Conservation (phyloP, 1,140 invertebrate genomes). For the Brachionus rotundiformis region DNA sequence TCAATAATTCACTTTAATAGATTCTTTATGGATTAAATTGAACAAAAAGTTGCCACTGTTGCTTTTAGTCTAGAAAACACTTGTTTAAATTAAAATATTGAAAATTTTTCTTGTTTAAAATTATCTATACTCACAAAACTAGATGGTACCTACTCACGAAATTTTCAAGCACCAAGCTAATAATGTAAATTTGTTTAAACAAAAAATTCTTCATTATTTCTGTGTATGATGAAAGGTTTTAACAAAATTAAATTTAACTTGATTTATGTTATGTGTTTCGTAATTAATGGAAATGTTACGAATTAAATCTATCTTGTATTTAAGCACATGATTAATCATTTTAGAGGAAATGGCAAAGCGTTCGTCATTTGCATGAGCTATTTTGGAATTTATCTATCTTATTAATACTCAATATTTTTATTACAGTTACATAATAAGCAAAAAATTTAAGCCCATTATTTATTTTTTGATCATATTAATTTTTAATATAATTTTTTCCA, state of each 20-base stretch:
- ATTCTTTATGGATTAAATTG: neutral
- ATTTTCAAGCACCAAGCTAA: neutral
- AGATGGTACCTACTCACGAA: neutral
- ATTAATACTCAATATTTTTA: neutral
- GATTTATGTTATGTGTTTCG: conserved; percentile 36
- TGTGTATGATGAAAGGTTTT: conserved; percentile 13
- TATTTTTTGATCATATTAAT: conserved; percentile 1
- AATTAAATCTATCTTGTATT: neutral
- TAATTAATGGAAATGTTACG: conserved; percentile 30
- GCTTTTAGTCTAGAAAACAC: neutral
- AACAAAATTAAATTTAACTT: conserved; percentile 36
- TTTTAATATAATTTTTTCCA: neutral
- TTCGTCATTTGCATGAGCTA: neutral
- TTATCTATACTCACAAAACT: neutral
- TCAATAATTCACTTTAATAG: neutral
- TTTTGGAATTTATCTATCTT: neutral
- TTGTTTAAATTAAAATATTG: neutral
- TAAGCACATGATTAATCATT: conserved; percentile 39
- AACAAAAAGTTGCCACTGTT: neutral
- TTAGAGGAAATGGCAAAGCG: neutral
- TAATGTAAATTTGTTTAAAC: conserved; percentile 36
- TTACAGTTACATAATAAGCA: neutral
- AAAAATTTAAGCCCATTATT: neutral
- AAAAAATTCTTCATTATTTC: conserved; percentile 48
- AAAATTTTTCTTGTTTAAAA: neutral